These are phyloP conservation scores for Ferdinandea cuprea DNA, from an alignment of 2,888 invertebrate species.

Conservation along the genomic window DNA sequence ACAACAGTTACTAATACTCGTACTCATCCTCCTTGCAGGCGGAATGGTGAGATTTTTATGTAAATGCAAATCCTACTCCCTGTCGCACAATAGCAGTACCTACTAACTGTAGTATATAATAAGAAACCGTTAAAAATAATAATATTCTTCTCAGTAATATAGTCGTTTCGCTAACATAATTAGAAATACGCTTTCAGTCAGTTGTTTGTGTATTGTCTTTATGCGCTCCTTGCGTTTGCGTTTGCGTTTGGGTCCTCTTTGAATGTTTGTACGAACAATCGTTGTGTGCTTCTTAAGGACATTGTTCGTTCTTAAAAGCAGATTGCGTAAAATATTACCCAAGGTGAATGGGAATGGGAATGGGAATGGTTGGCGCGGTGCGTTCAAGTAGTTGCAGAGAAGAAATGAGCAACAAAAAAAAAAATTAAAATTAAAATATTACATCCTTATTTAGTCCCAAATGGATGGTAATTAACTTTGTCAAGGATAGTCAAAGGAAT, in stretches of 20 bases:
- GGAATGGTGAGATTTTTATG: slow-evolving; percentile 64
- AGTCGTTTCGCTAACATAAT: slow-evolving; percentile 66
- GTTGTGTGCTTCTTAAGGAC: slow-evolving; percentile 7
- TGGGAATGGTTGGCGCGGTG: no score
- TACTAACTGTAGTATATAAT: slow-evolving; percentile 44
- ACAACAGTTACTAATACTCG: slow-evolving; percentile 59
- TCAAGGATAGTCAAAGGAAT: slow-evolving; percentile 61
- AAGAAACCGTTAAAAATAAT: slow-evolving; percentile 64
- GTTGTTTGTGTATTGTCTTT: slow-evolving; percentile 1
- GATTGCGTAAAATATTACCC: slow-evolving; percentile 65
- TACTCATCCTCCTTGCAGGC: slow-evolving; percentile 29
- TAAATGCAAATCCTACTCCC: slow-evolving; percentile 58
- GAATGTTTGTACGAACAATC: neutral
- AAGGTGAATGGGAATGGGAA: slow-evolving; percentile 29
- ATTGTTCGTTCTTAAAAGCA: slow-evolving; percentile 57
- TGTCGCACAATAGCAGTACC: slow-evolving; percentile 28
- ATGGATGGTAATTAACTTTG: slow-evolving; percentile 72
- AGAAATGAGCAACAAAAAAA: neutral
- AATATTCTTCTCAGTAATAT: slow-evolving; percentile 41
- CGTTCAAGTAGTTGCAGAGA: neutral
- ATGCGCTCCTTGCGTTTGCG: neutral
- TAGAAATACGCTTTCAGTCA: slow-evolving; percentile 65
- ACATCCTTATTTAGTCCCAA: slow-evolving; percentile 66
- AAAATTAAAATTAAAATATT: slow-evolving; percentile 68
- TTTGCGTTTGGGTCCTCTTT: neutral